Conservation (phyloP, 2,888 invertebrate genomes). For the Junonia oenone region DNA sequence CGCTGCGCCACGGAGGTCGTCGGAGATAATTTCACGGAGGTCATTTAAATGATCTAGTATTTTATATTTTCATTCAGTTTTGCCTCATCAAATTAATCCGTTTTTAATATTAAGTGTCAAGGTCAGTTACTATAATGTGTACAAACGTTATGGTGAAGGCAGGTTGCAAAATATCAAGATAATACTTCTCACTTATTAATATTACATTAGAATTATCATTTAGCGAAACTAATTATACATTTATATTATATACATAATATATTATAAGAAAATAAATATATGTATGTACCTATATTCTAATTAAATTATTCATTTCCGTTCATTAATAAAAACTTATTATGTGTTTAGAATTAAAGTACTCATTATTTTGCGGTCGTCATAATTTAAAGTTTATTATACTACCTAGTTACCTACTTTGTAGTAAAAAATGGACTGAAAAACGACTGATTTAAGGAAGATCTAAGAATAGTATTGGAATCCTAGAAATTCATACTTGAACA, state of each 20-base stretch:
- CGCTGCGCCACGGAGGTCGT: no score
- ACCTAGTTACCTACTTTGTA: no score
- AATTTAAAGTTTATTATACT: no score
- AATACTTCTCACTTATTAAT: neutral
- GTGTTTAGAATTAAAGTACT: neutral
- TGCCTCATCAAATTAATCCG: constrained; percentile 4
- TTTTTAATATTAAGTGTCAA: constrained; percentile 6
- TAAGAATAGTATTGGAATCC: no score
- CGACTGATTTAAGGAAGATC: no score
- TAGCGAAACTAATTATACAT: neutral
- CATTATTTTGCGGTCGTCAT: neutral
- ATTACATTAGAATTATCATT: neutral
- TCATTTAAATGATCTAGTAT: constrained; percentile 9
- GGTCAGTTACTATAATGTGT: constrained; percentile 10
- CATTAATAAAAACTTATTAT: neutral
- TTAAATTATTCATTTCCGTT: neutral
- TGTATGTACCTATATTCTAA: neutral
- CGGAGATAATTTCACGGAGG: no score
- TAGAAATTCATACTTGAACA: no score
- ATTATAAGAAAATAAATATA: neutral
- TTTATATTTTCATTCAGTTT: neutral
- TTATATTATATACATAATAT: neutral
- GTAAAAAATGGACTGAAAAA: no score
- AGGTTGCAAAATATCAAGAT: constrained; percentile 3
- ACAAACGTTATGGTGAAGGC: constrained; percentile 3